Conservation (phyloP, 2,888 invertebrate species). For the Cremastobaeus sp. region DNA sequence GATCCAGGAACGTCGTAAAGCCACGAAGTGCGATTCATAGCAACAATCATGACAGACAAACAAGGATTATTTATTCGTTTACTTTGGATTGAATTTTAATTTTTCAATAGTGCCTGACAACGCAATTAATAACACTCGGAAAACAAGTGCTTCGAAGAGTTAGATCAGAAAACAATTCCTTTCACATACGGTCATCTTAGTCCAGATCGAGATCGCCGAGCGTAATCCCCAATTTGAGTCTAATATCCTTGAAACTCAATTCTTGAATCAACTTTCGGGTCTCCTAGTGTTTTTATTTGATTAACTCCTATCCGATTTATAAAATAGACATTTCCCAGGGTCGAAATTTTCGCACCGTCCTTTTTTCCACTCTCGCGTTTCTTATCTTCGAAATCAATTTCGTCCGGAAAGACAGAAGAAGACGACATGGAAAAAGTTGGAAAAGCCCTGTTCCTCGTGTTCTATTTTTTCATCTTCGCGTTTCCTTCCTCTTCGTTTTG, state of each 20-base stretch:
- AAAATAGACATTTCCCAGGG: slow-evolving; percentile 24
- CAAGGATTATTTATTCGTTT: too few species aligned
- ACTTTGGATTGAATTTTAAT: too few species aligned
- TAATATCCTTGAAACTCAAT: slow-evolving; percentile 35
- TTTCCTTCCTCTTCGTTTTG: slow-evolving; percentile 47
- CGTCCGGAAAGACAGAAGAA: slow-evolving; percentile 4
- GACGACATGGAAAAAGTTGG: background rate
- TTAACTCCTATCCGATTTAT: slow-evolving; percentile 47
- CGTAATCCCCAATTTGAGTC: slow-evolving; percentile 26
- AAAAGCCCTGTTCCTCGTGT: slow-evolving; percentile 2
- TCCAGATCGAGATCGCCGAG: slow-evolving; percentile 14
- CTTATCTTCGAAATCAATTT: slow-evolving; percentile 55
- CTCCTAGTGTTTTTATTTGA: slow-evolving; percentile 36
- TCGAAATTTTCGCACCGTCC: slow-evolving; percentile 15
- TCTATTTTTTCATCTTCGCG: slow-evolving; percentile 12
- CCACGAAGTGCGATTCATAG: background rate
- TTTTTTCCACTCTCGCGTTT: slow-evolving; percentile 23
- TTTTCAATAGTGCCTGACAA: too few species aligned
- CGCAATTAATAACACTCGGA: too few species aligned
- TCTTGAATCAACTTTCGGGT: slow-evolving; percentile 32
- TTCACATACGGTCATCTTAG: slow-evolving; percentile 30
- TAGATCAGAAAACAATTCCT: slow-evolving; percentile 17
- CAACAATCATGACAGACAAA: background rate
- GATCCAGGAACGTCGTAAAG: background rate
- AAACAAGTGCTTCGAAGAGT: slow-evolving; percentile 6